Conservation (phyloP, 2,113 vertebrate species). For the Opisthocomus hoazin region DNA sequence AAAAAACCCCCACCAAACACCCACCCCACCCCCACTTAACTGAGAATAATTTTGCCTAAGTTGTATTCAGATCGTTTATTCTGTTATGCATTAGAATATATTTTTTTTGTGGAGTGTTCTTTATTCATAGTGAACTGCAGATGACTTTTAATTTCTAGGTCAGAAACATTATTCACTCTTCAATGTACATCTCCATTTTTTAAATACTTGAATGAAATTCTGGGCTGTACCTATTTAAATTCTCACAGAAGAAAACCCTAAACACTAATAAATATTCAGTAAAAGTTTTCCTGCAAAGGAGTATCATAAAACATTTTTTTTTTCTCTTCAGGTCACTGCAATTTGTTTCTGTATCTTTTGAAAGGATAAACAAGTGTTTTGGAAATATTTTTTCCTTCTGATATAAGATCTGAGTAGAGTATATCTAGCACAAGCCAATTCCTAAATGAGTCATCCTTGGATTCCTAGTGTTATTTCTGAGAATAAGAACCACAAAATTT, state of each 20-base stretch:
- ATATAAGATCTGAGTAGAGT: background rate
- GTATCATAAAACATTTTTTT: background rate
- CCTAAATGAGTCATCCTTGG: background rate
- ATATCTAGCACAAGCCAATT: background rate
- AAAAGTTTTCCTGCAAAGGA: background rate
- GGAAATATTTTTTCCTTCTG: background rate
- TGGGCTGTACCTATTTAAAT: background rate
- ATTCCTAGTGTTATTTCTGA: background rate
- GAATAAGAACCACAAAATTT: background rate
- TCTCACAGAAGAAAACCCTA: background rate
- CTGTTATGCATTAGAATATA: background rate
- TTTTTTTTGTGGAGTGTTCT: background rate
- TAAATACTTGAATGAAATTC: background rate
- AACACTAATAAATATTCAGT: background rate
- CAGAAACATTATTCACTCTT: constrained; percentile 29
- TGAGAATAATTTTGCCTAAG: background rate
- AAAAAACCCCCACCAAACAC: background rate
- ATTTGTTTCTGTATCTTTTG: background rate
- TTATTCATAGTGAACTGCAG: background rate
- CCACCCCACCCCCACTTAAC: background rate
- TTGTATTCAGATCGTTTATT: background rate
- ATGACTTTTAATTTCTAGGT: constrained; percentile 37
- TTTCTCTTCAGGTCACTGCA: background rate
- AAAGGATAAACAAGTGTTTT: background rate
- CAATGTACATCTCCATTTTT: background rate